A percentile compares a stretch with the other conserved stretches of the same genome.
Conservation (phyloP, 2,113 vertebrate genomes). For the Carettochelys insculpta region DNA sequence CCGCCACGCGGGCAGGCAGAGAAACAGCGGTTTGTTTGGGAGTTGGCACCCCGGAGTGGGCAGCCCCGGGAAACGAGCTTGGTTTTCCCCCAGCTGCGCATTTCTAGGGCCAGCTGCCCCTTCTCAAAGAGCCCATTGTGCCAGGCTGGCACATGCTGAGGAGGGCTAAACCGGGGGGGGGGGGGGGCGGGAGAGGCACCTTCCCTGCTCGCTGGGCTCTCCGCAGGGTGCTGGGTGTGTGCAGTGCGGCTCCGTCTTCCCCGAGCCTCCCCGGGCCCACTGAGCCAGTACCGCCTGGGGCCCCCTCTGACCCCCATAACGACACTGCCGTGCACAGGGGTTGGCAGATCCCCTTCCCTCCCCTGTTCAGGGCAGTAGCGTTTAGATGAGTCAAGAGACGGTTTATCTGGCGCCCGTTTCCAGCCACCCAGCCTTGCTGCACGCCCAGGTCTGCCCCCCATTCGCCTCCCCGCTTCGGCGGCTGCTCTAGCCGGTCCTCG, state of each 20-base stretch:
- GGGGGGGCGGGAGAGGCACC: too few relatives aligned
- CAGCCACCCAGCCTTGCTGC: background rate
- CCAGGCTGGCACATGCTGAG: conserved; percentile 58
- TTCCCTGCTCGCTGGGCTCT: conserved; percentile 63
- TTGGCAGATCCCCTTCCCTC: background rate
- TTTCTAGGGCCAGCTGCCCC: conserved; percentile 80
- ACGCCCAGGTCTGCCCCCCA: background rate
- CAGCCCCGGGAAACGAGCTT: conserved; percentile 79
- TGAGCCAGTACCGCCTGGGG: too few relatives aligned
- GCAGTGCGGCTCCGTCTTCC: too few relatives aligned
- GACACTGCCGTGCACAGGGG: background rate
- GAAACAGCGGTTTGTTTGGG: conserved; percentile 81
- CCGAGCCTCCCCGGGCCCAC: too few relatives aligned
- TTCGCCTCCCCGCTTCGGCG: background rate
- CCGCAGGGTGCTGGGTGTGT: conserved; percentile 60
- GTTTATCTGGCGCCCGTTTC: background rate
- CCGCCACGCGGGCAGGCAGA: conserved; percentile 61
- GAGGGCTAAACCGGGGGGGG: conserved; percentile 37
- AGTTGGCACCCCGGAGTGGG: conserved; percentile 72
- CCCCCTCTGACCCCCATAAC: background rate
- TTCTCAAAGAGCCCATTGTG: conserved; percentile 81
- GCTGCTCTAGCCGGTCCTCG: background rate
- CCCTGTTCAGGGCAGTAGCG: background rate
- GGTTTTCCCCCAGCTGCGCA: conserved; percentile 77
- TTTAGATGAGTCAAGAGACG: background rate